Evolutionary conservation across 1,140 invertebrate genomes (phyloP), one percentile per base, ranked within the genome.

Genomic region (Bursaphelenchus mucronatus): DNA sequence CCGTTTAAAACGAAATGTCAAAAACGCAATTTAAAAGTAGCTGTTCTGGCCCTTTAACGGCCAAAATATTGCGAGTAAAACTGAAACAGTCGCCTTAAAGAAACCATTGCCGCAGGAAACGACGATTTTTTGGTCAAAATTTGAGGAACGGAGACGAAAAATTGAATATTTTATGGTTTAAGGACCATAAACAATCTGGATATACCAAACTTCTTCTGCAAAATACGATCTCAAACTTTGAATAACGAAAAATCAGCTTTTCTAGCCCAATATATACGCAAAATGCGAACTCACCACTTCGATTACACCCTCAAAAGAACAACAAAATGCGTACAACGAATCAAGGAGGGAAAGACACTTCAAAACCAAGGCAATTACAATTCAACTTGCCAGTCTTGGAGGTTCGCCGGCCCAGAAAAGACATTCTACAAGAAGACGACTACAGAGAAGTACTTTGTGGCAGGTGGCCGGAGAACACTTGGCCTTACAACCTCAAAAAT

Each of bases 341-440:
- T 15, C n/a, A 55, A n/a, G 30, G 13, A 1, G 13, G 45, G 52
- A 39, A 11, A 44, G 41, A 39, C 45, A n/a, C n/a, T 55, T 21
- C 53, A 55, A 6, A 59, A 59, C 45, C 15, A 17, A n/a, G 40
- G 45, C 13, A 9, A 13, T 44, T 11, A 30, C 13, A 30, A n/a
- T 50, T 40, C 11, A 59, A 59, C 57, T 59, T 59, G 57, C 57
- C 57, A 39, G 57, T 44, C 41, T 59, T 59, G 57, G 57, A 59
- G 10, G 57, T 39, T 11, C 57, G 57, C 11, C 57, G 13, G 11
- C 57, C 57, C 17, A 59, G 57, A 9, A 59, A 59, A 11, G 57
- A 59, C 57, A 59, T 59, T 50, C 54, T n/a, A 44, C 54, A 5
- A 30, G 30, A 30, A 30, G 54, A 39, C 54, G 30, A 55, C n/a